Conservation (phyloP, 2,888 invertebrate genomes). For the Microplitis deprimator region DNA sequence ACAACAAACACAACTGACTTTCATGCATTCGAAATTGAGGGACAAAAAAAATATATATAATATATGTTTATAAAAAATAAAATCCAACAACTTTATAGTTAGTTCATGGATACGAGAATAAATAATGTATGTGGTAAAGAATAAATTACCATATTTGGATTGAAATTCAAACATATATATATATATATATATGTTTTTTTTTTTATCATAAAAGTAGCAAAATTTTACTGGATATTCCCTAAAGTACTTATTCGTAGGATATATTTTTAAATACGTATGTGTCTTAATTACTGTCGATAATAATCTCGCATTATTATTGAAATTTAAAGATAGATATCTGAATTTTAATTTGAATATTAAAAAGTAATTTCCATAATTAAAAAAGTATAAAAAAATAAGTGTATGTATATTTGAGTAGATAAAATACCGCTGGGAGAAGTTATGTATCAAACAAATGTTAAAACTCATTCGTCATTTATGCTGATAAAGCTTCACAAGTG, state of each 20-base stretch:
- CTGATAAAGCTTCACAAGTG: constrained; percentile 8
- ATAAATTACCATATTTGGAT: neutral
- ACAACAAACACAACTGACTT: constrained; percentile 18
- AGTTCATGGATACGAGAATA: neutral
- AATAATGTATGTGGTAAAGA: neutral
- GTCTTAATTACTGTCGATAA: neutral
- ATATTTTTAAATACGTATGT: neutral
- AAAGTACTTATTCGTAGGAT: neutral
- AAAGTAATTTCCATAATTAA: neutral
- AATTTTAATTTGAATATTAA: neutral
- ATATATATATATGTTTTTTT: neutral
- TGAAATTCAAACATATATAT: neutral
- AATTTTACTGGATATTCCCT: neutral
- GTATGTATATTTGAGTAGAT: neutral
- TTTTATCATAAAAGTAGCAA: neutral
- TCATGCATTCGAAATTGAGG: constrained; percentile 37
- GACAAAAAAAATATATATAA: neutral
- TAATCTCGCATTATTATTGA: neutral
- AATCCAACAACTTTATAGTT: neutral
- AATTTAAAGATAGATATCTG: neutral
- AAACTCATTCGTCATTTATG: neutral
- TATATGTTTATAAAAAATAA: constrained; percentile 9
- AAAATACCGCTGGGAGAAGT: neutral
- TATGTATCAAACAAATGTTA: neutral
- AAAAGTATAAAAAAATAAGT: neutral